Conservation (phyloP, 2,113 vertebrate species). For the Poeciliopsis prolifica region DNA sequence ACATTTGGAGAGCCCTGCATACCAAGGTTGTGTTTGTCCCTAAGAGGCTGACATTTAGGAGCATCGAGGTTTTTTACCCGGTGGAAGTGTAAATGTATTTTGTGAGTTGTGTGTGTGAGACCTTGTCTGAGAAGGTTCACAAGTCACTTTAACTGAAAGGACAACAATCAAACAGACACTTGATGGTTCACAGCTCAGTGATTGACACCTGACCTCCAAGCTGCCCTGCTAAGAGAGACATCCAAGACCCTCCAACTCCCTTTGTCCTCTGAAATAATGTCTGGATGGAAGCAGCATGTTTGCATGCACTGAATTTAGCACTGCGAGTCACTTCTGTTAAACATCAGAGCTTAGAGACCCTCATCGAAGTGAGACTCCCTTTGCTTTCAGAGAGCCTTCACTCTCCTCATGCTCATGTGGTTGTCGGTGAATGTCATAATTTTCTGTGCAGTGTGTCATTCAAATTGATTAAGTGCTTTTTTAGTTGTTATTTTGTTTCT, state of each 20-base stretch:
- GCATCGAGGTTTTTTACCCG: not conserved
- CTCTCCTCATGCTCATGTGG: not conserved
- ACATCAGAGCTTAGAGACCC: conserved; percentile 29
- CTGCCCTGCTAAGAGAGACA: not conserved
- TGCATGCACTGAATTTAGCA: conserved; percentile 15
- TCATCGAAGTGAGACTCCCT: conserved; percentile 8
- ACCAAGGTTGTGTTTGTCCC: not conserved
- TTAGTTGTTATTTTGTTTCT: not conserved
- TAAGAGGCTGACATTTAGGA: conserved; percentile 29
- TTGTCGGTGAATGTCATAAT: not conserved
- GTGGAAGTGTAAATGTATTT: not conserved
- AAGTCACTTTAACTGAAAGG: conserved; percentile 22
- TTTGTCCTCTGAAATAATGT: conserved; percentile 26
- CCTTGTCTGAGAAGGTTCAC: conserved; percentile 1
- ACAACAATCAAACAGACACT: conserved; percentile 23
- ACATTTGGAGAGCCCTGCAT: not conserved
- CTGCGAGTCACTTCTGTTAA: conserved; percentile 35
- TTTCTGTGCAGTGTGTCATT: not conserved
- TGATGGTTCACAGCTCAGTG: conserved; percentile 19
- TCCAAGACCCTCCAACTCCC: conserved; percentile 12
- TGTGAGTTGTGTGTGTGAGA: not conserved
- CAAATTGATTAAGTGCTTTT: not conserved
- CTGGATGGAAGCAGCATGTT: conserved; percentile 7
- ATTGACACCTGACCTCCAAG: conserved; percentile 19
- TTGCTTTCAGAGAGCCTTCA: not conserved